Base-by-base conservation (phyloP, 2,113 vertebrate species). In the Carassius carassius region DNA sequence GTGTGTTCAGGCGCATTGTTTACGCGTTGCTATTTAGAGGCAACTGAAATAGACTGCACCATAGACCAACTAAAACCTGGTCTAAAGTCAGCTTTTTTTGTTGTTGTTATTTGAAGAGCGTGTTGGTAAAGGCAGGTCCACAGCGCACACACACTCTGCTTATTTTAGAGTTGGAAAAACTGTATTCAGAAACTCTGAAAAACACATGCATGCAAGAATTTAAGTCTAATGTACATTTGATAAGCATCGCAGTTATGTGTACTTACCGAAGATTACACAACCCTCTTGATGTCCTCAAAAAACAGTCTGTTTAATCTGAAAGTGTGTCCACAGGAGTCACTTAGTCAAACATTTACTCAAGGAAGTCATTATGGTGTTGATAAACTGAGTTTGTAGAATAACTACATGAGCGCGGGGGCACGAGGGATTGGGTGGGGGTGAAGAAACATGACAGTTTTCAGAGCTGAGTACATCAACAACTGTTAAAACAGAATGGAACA, bases 271-370 rank as follows among this genome's bases (percentile, higher is more conserved):
- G 60, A 81, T 74, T 58, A 41, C 21, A 83, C 44, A 78, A 32
- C 32, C 51, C 54, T 56, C 35, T 79, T 25, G 21, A 65, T n/a
- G 65, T 47, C 17, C 25, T 81, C 77, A 37, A 35, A 82, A 83
- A 84, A 80, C 37, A 73, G 79, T 84, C 56, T 69, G 83, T 84
- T 88, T 83, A 60, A 81, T 72, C 56, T 78, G n/a, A 41, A 63
- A 78, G 44, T 78, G 63, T 56, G 9, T 83, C 81, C 58, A 82
- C 82, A 84, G 87, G 76, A 85, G 84, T 77, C 67, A 60, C 81
- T 63, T 65, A 25, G 1, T 69, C 87, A 88, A 89, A 90, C 86
- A 89, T 88, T 90, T 88, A 87, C 87, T 73, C 73, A 79, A 44
- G 60, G 72, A 75, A 78, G 77, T 83, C 75, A 86, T 78, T 37